phyloP scores from a whole-genome alignment of 2,113 vertebrate species.

The Syngnathus typhle region DNA sequence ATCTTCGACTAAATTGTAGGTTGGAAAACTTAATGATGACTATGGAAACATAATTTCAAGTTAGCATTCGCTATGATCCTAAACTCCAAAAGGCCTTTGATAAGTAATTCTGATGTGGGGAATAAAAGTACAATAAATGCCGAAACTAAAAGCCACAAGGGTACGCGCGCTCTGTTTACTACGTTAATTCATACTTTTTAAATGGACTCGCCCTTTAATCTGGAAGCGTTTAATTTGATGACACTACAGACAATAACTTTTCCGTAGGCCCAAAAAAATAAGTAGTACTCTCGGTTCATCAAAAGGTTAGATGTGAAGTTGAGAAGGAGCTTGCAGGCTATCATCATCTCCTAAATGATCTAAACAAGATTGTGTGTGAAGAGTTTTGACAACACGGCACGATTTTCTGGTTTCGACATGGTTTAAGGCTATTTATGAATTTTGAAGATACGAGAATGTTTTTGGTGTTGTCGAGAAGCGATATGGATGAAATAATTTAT shows the following conservation, averaged over 20 bases:
- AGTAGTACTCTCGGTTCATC: slow-evolving; percentile 4
- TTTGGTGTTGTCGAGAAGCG: background rate
- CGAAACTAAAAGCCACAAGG: slow-evolving; percentile 7
- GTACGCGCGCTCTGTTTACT: background rate
- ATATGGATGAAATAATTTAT: background rate
- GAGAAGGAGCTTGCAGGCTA: slow-evolving; percentile 20
- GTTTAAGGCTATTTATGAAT: background rate
- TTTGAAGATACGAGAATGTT: background rate
- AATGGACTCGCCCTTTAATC: background rate
- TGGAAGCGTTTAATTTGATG: background rate
- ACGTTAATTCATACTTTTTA: slow-evolving; percentile 1
- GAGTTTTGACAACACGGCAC: background rate
- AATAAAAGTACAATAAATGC: slow-evolving; percentile 16
- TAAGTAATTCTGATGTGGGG: slow-evolving; percentile 28
- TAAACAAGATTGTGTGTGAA: slow-evolving; percentile 5
- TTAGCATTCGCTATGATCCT: slow-evolving; percentile 48
- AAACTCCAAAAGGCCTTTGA: slow-evolving; percentile 34
- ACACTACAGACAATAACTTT: slow-evolving; percentile 14
- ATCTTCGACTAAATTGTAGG: slow-evolving; percentile 53
- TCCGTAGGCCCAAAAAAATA: slow-evolving; percentile 4
- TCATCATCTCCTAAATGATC: slow-evolving; percentile 17
- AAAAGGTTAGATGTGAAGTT: slow-evolving; percentile 26
- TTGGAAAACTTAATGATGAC: slow-evolving; percentile 49
- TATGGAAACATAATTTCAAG: slow-evolving; percentile 43
- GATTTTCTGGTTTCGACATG: background rate